Base-by-base conservation (phyloP, 1,140 invertebrate genomes). In the Trichonephila inaurata region DNA sequence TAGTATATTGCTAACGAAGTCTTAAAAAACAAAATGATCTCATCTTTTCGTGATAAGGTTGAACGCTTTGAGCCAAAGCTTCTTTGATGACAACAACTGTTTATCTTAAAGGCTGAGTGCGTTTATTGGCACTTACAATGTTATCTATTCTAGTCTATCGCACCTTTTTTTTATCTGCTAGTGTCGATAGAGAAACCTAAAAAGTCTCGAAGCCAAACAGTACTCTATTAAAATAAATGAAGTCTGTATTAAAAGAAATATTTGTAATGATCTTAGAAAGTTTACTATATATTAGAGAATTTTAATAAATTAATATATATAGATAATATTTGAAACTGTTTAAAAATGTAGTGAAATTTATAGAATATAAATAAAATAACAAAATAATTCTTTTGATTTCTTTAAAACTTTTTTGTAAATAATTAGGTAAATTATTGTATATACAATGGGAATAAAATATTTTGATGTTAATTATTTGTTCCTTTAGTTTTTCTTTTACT, bases 71-170 rank as follows among this genome's bases (percentile, higher is more conserved):
- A 40, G 24, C 69, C 2, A 24, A 72, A 72, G 16, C 28, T 28
- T 72, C 24, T 24, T 72, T 72, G 69, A 72, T 72, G 69, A 72
- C 69, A 72, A 24, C 69, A 72, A 8, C 28, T 72, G 69, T 72
- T 72, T 72, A 72, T 72, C 69, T 72, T 72, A 72, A 72, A 72
- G 69, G 69, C 69, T 72, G 69, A 72, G 69, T 72, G 69, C 69
- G 10, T 72, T 72, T 72, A 72, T 72, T 72, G 69, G 69, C 69
- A 72, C 69, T 33, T 72, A 72, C 28, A 72, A 72, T 72, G 69
- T 72, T 72, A 72, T 72, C 69, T 28, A 24, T 72, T 14, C 69
- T 18, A 72, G 69, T 40, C 69, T 72, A 72, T 72, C 12, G 28
- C 69, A 33, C 69, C 69, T 72, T 72, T 72, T 33, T 40, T 28